phyloP scores from a whole-genome alignment of 2,797 vertebrate genomes.

The Vespertilio murinus region DNA sequence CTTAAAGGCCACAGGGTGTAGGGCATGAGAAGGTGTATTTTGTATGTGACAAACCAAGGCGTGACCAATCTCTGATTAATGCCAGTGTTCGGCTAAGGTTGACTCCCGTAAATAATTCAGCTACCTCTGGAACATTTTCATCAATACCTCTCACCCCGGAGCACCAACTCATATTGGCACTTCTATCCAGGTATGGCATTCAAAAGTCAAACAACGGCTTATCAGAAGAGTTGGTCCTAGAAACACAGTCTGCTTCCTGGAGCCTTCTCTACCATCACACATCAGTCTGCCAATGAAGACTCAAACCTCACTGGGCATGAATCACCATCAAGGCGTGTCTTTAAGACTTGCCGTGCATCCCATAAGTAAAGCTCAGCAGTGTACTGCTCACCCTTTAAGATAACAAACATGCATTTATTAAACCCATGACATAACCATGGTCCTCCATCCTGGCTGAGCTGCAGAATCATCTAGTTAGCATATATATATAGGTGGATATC shows the following conservation, averaged over 20 bases:
- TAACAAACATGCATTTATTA: not conserved
- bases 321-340: not conserved
- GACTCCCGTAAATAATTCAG: constrained; percentile 10
- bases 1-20: not conserved
- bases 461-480: not conserved
- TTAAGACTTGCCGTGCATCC: not conserved
- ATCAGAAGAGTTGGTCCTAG: not conserved
- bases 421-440: not conserved
- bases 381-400: not conserved
- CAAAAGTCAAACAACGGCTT: not conserved
- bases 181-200: not conserved
- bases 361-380: not conserved
- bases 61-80: not conserved
- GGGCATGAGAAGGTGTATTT: not conserved
- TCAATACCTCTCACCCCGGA: not conserved
- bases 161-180: not conserved
- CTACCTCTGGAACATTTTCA: not conserved
- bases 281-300: not conserved
- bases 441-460: not conserved
- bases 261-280: not conserved
- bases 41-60: not conserved
- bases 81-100: not conserved
- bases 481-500: not conserved
- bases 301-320: not conserved
- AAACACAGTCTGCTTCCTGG: not conserved